Evolutionary conservation across 2,888 invertebrate species (phyloP).

Genomic region (Gisinianus flammeolus): DNA sequence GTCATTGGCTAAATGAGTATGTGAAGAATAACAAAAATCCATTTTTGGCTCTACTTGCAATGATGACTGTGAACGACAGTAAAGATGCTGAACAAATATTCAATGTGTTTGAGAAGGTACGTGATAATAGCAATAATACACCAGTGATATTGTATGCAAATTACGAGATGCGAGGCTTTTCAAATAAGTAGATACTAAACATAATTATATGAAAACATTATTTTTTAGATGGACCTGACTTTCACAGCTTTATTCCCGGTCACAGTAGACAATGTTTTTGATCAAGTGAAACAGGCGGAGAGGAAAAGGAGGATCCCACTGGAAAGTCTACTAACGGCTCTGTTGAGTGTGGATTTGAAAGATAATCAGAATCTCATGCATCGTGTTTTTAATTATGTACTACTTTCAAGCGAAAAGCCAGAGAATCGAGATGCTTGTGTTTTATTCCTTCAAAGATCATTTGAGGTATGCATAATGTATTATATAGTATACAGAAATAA

Average conservation of each 20-base stretch:
- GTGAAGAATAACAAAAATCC: background rate
- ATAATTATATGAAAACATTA: too few species aligned
- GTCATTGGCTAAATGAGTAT: slow-evolving; percentile 4
- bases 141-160: too few species aligned
- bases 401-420: slow-evolving; percentile 42
- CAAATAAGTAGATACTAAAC: too few species aligned
- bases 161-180: too few species aligned
- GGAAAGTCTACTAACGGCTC: slow-evolving; percentile 47
- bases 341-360: slow-evolving; percentile 37
- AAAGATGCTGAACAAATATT: background rate
- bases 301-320: slow-evolving; percentile 44
- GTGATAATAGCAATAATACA: too few species aligned
- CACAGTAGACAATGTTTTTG: slow-evolving; percentile 42
- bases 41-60: background rate
- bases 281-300: slow-evolving; percentile 45
- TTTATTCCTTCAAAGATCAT: slow-evolving; percentile 47
- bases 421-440: slow-evolving; percentile 45
- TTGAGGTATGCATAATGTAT: slow-evolving; percentile 42
- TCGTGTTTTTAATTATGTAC: slow-evolving; percentile 47
- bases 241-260: slow-evolving; percentile 44
- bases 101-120: slow-evolving; percentile 10
- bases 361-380: slow-evolving; percentile 30
- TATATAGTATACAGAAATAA: background rate
- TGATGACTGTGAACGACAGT: background rate
- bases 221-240: slow-evolving; percentile 5